phyloP scores from a whole-genome alignment of 35 echinoderm and acorn worm genomes.

The Patiria miniata region DNA sequence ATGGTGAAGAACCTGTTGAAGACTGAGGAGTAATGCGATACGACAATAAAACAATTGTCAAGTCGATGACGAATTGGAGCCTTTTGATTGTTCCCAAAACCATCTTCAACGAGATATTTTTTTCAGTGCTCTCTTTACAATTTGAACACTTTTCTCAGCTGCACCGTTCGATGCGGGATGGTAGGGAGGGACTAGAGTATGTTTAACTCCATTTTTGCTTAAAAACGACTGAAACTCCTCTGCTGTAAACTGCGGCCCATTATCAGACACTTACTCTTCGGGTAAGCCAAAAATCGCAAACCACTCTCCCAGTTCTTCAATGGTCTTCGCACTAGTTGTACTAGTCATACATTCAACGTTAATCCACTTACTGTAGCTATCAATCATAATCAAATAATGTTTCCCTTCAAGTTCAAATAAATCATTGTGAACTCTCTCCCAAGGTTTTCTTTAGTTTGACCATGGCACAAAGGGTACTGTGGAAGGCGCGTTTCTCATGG shows the following conservation, averaged over 20 bases:
- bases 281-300: slow-evolving; percentile 76
- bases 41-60: slow-evolving; percentile 32
- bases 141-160: slow-evolving; percentile 38
- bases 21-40: slow-evolving; percentile 30
- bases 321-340: slow-evolving; percentile 49
- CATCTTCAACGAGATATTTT: slow-evolving; percentile 4
- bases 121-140: slow-evolving; percentile 24
- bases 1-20: too few relatives aligned
- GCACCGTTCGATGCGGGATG: slow-evolving; percentile 63
- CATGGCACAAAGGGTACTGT: slow-evolving; percentile 57
- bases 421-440: slow-evolving; percentile 56
- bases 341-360: slow-evolving; percentile 44
- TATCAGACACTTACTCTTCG: slow-evolving; percentile 62
- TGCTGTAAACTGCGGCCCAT: slow-evolving; percentile 77
- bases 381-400: slow-evolving; percentile 36
- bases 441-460: slow-evolving; percentile 29
- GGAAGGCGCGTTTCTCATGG: slow-evolving; percentile 35
- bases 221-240: slow-evolving; percentile 40
- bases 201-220: slow-evolving; percentile 51
- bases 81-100: not conserved
- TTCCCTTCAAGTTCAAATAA: slow-evolving; percentile 57
- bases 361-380: slow-evolving; percentile 62
- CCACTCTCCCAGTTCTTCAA: slow-evolving; percentile 33
- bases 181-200: slow-evolving; percentile 44
- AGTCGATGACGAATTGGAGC: slow-evolving; percentile 11